phyloP scores from a whole-genome alignment of 92 coral and sea anemone species.

The Palythoa heliodiscus region DNA sequence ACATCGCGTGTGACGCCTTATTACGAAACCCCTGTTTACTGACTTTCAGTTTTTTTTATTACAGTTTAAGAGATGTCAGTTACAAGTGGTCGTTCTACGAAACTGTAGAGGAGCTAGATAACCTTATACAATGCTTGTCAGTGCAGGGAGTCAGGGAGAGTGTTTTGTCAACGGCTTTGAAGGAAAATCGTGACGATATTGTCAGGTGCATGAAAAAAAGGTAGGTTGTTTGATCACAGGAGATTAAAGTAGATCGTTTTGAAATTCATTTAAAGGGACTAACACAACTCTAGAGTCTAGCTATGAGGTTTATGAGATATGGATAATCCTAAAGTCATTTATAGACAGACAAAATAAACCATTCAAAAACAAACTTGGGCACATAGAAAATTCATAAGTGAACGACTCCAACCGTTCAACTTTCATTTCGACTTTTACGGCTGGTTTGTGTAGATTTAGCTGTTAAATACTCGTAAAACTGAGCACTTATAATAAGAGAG shows the following conservation, averaged over 20 bases:
- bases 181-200: constrained; percentile 50
- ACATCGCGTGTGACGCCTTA: no score
- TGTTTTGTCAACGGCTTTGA: constrained; percentile 58
- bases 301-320: background rate
- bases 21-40: background rate
- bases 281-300: background rate
- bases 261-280: background rate
- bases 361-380: no score
- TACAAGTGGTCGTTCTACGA: constrained; percentile 83
- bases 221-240: constrained; percentile 43
- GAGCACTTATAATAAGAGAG: no score
- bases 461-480: no score
- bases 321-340: no score
- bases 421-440: no score
- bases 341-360: no score
- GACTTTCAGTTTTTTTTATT: background rate
- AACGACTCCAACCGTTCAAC: no score
- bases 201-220: constrained; percentile 52
- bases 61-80: constrained; percentile 65
- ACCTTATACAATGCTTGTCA: constrained; percentile 59
- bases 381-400: no score
- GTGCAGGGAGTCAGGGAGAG: constrained; percentile 70
- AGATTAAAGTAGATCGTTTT: background rate
- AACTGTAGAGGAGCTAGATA: constrained; percentile 58
- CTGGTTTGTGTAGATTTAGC: no score